Conservation (phyloP, 2,888 invertebrate genomes). For the Trissolcus japonicus region DNA sequence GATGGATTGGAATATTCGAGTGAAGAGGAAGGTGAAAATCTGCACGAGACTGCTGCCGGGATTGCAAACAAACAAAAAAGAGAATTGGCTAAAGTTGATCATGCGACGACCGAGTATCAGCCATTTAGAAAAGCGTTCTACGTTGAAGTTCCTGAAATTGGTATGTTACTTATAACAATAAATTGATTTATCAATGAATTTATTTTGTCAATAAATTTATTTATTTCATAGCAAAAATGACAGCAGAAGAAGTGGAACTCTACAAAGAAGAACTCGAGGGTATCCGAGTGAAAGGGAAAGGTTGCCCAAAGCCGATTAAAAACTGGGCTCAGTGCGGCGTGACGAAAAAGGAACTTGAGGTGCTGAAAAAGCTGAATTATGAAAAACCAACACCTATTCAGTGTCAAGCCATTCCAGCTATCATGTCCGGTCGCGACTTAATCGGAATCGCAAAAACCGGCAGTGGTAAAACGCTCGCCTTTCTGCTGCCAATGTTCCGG, state of each 20-base stretch:
- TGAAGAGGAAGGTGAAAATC: slow-evolving; percentile 96
- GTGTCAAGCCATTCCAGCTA: slow-evolving; percentile 96
- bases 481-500: slow-evolving; percentile 97
- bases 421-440: slow-evolving; percentile 97
- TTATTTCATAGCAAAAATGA: slow-evolving; percentile 83
- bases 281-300: slow-evolving; percentile 96
- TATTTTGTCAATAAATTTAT: no score
- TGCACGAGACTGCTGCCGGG: slow-evolving; percentile 92
- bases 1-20: slow-evolving; percentile 98
- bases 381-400: slow-evolving; percentile 99
- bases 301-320: slow-evolving; percentile 96
- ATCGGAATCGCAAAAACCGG: slow-evolving; percentile 99
- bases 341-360: slow-evolving; percentile 95
- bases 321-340: slow-evolving; percentile 99
- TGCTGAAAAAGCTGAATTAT: slow-evolving; percentile 91
- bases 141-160: slow-evolving; percentile 96
- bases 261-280: slow-evolving; percentile 95
- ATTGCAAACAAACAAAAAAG: slow-evolving; percentile 93
- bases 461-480: slow-evolving; percentile 98
- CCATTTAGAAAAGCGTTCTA: slow-evolving; percentile 97
- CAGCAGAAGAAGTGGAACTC: slow-evolving; percentile 88
- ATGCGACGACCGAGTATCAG: slow-evolving; percentile 89
- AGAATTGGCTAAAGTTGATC: slow-evolving; percentile 95
- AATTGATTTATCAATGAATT: no score
- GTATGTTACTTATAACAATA: slow-evolving; percentile 57